A percentile compares a stretch with the other conserved stretches of the same genome.
Evolutionary conservation across 1,140 invertebrate species (phyloP).

Genomic region (Zaprionus davidi): DNA sequence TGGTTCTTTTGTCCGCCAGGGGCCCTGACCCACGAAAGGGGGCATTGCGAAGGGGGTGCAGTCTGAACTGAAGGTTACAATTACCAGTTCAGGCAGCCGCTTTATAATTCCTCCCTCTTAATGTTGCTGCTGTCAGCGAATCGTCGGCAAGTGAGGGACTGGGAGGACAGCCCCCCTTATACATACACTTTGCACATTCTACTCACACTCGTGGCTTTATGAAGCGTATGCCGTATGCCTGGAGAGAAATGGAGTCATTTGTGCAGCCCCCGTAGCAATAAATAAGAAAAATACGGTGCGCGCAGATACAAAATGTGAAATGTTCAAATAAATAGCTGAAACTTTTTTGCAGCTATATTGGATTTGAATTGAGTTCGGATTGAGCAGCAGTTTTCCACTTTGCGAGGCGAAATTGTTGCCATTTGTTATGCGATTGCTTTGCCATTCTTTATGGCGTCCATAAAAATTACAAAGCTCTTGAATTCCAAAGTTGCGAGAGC

Average conservation of each 20-base stretch:
- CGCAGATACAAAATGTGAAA: constrained; percentile 79
- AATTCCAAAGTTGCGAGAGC: constrained; percentile 57
- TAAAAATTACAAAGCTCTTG: constrained; percentile 62
- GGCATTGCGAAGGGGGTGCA: constrained; percentile 1
- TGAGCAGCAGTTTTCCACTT: constrained; percentile 52
- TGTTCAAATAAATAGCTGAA: constrained; percentile 77
- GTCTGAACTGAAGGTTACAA: constrained; percentile 65
- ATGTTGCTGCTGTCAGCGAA: constrained; percentile 70
- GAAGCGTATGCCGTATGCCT: constrained; percentile 2
- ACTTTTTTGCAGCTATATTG: constrained; percentile 68
- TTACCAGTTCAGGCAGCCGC: constrained; percentile 52
- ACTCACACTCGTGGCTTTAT: neutral
- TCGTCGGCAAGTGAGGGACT: constrained; percentile 37
- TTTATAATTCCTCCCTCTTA: constrained; percentile 70
- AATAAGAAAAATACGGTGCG: constrained; percentile 75
- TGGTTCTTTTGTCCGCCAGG: constrained; percentile 53
- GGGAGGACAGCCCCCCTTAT: neutral
- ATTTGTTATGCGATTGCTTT: constrained; percentile 77
- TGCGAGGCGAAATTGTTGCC: constrained; percentile 76
- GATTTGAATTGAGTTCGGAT: constrained; percentile 57
- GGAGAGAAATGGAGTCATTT: constrained; percentile 70
- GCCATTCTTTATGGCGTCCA: constrained; percentile 52
- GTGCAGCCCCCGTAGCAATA: constrained; percentile 50
- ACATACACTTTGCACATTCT: neutral
- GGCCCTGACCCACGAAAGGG: neutral